Evolutionary conservation across 2,888 invertebrate species (phyloP), one percentile per base, ranked within the genome.

Genomic region (Noctua pronuba): DNA sequence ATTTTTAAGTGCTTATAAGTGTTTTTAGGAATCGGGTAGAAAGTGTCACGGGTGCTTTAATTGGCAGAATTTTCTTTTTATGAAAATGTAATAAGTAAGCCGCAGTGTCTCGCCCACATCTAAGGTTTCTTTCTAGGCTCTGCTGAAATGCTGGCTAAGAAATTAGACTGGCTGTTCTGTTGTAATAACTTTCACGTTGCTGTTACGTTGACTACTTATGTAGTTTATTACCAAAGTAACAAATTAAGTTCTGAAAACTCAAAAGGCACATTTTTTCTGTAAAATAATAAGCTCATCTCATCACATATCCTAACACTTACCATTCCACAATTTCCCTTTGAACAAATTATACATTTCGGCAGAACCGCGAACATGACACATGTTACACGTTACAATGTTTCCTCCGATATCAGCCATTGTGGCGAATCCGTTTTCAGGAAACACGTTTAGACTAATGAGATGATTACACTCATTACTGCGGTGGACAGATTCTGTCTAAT

Each of bases 361-460:
- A n/a, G 38, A 16, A 18, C n/a, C 31, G 60, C 62, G 83, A 77
- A 44, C 78, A 6, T 71, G 80, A 81, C 65, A 70, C 69, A 18
- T 79, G 78, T 52, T 31, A 64, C 73, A n/a, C 46, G 74, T 68
- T 52, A 49, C 58, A 35, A 46, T 60, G 73, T 71, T 60, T 6
- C 46, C 70, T 70, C 70, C 75, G 24, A 84, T 84, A 74, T 71
- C 86, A 60, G 60, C 41, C 65, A 74, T 84, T 84, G 83, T 68
- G 86, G 83, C 55, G 38, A 82, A 84, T 38, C 68, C 72, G 85
- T 65, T 71, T 71, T 55, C 85, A 75, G 71, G 49, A 75, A 74
- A 80, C 83, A 86, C 46, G 55, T 82, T 75, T 74, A 72, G 31
- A 49, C 65, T 85, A 85, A 85, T 74, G 74, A 82, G n/a, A 66